Percentiles rank a stretch among this genome's conserved stretches.
Evolutionary conservation across 2,113 vertebrate genomes (phyloP).

Genomic region (Pholis gunnellus): DNA sequence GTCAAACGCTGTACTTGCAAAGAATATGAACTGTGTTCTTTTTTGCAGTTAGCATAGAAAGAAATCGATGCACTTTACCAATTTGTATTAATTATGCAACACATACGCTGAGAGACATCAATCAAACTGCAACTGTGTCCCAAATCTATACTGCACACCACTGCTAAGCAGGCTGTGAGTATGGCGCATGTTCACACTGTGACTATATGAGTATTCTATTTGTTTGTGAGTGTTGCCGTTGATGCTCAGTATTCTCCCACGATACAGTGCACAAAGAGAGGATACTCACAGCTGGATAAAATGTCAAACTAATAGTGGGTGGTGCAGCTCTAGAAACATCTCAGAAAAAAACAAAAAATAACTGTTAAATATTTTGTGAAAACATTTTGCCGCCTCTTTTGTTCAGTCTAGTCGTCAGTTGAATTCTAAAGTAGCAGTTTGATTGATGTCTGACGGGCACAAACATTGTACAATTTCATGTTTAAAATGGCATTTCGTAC

Average conservation of each 20-base stretch:
- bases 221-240: conserved; percentile 1
- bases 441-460: not conserved
- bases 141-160: not conserved
- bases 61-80: not conserved
- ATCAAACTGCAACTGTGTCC: not conserved
- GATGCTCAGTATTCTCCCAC: not conserved
- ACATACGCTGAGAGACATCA: not conserved
- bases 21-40: not conserved
- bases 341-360: not conserved
- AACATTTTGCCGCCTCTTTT: conserved; percentile 1
- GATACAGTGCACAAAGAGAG: conserved; percentile 7
- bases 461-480: not conserved
- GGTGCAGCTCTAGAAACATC: not conserved
- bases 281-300: conserved; percentile 17
- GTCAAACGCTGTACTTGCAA: not conserved
- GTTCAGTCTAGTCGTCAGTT: not conserved
- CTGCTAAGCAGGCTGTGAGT: not conserved
- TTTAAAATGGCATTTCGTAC: not conserved
- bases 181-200: not conserved
- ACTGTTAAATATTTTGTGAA: not conserved
- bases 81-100: conserved; percentile 4
- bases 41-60: not conserved
- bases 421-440: not conserved
- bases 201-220: not conserved
- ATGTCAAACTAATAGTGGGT: conserved; percentile 10